phyloP scores from a whole-genome alignment of 1,140 invertebrate genomes.

The Anoplophora glabripennis region DNA sequence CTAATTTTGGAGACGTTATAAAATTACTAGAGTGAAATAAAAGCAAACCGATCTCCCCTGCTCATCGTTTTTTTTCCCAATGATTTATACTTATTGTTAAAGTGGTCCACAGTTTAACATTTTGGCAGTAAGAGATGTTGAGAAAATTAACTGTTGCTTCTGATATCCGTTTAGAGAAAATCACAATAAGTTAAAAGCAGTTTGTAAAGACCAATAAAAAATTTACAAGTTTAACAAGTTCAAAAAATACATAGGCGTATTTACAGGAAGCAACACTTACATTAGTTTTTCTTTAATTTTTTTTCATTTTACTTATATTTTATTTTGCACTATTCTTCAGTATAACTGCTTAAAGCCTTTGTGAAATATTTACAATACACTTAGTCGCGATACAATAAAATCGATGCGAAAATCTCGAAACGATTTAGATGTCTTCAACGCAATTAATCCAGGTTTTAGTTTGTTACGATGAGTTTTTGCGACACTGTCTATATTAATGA shows the following conservation, averaged over 20 bases:
- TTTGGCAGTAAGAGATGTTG: slow-evolving; percentile 29
- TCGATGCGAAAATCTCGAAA: too few relatives aligned
- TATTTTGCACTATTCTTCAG: slow-evolving; percentile 30
- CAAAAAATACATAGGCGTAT: slow-evolving; percentile 30
- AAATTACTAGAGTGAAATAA: background rate
- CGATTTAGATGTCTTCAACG: too few relatives aligned
- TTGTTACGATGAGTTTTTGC: too few relatives aligned
- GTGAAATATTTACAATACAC: slow-evolving; percentile 7
- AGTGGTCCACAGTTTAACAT: slow-evolving; percentile 33
- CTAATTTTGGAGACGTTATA: background rate
- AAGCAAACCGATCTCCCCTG: too few relatives aligned
- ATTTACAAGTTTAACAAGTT: slow-evolving; percentile 19
- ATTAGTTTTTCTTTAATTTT: slow-evolving; percentile 7
- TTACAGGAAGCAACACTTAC: slow-evolving; percentile 23
- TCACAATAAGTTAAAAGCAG: slow-evolving; percentile 10
- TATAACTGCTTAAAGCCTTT: slow-evolving; percentile 19
- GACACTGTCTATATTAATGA: too few relatives aligned
- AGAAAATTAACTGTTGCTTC: slow-evolving; percentile 17
- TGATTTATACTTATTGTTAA: slow-evolving; percentile 21
- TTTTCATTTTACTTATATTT: slow-evolving; percentile 18
- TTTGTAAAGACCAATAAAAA: slow-evolving; percentile 16
- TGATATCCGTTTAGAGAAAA: slow-evolving; percentile 1
- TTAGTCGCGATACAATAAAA: slow-evolving; percentile 8
- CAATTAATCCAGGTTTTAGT: too few relatives aligned
- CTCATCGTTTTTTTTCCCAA: background rate